Evolutionary conservation across 2,113 vertebrate species (phyloP).

Genomic region (Edolisoma coerulescens): DNA sequence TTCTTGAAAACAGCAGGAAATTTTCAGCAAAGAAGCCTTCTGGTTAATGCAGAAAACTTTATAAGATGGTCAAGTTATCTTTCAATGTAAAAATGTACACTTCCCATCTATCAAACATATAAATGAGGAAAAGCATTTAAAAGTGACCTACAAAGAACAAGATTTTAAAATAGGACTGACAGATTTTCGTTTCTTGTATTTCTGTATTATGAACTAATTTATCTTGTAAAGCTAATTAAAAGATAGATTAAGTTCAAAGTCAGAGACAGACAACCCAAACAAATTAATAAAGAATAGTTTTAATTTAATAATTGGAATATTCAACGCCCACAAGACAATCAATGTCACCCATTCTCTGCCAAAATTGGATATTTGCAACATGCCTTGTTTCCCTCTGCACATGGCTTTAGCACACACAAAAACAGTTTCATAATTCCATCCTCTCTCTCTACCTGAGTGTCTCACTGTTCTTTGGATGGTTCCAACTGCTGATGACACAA

Average conservation of each 20-base stretch:
- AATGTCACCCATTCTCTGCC: not conserved
- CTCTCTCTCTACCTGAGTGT: not conserved
- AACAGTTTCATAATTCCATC: not conserved
- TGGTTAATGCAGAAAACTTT: not conserved
- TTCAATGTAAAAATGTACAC: not conserved
- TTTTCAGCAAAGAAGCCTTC: not conserved
- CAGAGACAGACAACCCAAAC: not conserved
- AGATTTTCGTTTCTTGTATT: not conserved
- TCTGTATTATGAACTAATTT: not conserved
- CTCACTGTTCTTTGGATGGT: not conserved
- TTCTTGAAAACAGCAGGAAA: not conserved
- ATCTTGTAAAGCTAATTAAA: not conserved
- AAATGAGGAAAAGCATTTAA: not conserved
- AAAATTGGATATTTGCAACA: not conserved
- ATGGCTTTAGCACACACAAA: not conserved
- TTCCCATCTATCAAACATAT: not conserved
- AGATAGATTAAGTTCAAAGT: not conserved
- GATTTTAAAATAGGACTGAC: not conserved
- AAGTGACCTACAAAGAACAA: not conserved
- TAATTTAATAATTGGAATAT: not conserved
- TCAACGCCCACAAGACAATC: not conserved
- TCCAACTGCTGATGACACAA: not conserved
- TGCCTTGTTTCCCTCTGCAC: not conserved
- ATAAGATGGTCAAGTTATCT: not conserved
- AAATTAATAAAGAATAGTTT: not conserved